Conservation (phyloP, 1,140 invertebrate genomes). For the Atta cephalotes region DNA sequence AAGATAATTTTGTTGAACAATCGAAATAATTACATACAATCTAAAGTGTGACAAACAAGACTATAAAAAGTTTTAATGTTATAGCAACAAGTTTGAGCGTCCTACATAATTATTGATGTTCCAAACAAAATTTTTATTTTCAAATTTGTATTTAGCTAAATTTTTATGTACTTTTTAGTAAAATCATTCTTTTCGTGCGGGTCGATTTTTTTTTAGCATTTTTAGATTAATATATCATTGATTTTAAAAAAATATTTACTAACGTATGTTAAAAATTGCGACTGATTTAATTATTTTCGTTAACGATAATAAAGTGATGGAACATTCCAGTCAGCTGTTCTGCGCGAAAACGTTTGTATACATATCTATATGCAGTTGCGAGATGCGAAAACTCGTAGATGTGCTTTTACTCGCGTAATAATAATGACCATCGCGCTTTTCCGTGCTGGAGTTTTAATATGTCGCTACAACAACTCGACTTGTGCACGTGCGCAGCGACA, state of each 20-base stretch:
- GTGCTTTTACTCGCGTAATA: slow-evolving; percentile 46
- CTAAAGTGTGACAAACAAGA: too few relatives aligned
- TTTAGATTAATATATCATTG: background rate
- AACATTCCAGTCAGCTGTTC: background rate
- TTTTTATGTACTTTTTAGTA: too few relatives aligned
- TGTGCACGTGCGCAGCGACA: background rate
- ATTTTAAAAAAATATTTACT: background rate
- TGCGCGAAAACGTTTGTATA: background rate
- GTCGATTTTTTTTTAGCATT: background rate
- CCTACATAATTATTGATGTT: too few relatives aligned
- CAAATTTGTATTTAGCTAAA: too few relatives aligned
- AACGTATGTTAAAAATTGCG: background rate
- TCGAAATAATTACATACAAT: too few relatives aligned
- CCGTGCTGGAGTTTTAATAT: slow-evolving; percentile 42
- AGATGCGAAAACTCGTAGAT: slow-evolving; percentile 25
- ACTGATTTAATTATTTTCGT: background rate
- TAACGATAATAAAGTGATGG: slow-evolving; percentile 6
- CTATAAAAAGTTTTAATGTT: too few relatives aligned
- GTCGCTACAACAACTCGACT: slow-evolving; percentile 8
- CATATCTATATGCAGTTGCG: background rate
- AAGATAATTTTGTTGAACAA: too few relatives aligned
- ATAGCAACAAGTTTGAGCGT: too few relatives aligned
- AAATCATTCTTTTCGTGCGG: too few relatives aligned
- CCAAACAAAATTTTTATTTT: too few relatives aligned
- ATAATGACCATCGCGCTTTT: slow-evolving; percentile 49